These are phyloP conservation scores for Vireo griseus DNA, from an alignment of 2,797 vertebrate genomes.

Conservation along the genomic window DNA sequence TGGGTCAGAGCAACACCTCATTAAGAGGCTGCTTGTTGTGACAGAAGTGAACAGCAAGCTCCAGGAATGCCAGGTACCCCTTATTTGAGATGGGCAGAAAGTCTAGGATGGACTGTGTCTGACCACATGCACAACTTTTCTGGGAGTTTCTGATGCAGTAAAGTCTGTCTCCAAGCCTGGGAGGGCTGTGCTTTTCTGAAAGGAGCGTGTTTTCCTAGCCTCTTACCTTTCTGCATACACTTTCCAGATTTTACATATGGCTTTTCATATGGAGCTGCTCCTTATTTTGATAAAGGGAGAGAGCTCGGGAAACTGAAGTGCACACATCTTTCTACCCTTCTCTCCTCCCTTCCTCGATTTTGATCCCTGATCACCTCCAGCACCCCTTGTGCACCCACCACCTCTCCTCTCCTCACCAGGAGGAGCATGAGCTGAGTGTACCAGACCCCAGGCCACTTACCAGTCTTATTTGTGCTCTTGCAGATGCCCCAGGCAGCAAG, in stretches of 20 bases:
- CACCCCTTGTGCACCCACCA: too few species aligned
- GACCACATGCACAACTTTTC: background rate
- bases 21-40: background rate
- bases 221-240: background rate
- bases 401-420: background rate
- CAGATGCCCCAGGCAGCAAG: background rate
- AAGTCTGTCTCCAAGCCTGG: background rate
- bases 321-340: background rate
- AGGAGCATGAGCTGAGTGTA: fast-evolving
- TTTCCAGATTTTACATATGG: background rate
- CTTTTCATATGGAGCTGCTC: background rate
- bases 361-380: background rate
- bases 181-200: background rate
- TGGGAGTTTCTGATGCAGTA: background rate
- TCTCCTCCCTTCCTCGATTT: background rate
- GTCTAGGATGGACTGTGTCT: background rate
- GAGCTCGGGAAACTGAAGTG: background rate
- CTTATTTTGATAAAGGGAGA: background rate
- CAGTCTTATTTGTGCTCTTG: background rate
- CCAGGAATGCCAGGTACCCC: background rate
- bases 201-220: background rate
- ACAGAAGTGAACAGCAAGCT: background rate
- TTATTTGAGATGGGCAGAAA: background rate
- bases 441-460: background rate
- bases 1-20: background rate